phyloP scores from a whole-genome alignment of 2,797 vertebrate species.

The Eulemur rubriventer region DNA sequence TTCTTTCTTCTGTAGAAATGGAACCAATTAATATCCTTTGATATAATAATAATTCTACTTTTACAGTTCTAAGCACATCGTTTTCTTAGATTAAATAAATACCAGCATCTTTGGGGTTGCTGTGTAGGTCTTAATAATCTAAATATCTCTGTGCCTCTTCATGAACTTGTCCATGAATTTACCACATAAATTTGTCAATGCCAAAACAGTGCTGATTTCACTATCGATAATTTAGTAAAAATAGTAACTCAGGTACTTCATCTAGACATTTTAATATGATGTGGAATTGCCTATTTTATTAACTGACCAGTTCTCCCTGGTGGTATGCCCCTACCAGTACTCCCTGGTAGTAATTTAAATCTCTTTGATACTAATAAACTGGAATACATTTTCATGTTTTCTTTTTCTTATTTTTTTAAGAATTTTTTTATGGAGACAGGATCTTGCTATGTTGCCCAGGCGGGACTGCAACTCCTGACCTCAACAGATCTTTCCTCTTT shows the following conservation, averaged over 20 bases:
- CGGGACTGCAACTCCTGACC: not conserved
- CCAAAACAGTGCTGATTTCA: not conserved
- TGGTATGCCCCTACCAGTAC: not conserved
- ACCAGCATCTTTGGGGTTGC: not conserved
- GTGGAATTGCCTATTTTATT: not conserved
- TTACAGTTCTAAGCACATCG: not conserved
- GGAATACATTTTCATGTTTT: not conserved
- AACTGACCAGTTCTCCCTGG: not conserved
- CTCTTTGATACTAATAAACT: not conserved
- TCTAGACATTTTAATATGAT: not conserved
- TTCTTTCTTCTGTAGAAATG: not conserved
- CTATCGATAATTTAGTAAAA: not conserved
- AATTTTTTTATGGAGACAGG: not conserved
- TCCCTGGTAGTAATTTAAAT: not conserved
- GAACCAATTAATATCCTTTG: not conserved
- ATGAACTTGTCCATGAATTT: not conserved
- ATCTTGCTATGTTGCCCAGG: not conserved
- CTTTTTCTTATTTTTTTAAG: not conserved
- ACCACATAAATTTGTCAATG: not conserved
- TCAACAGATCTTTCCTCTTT: too few relatives aligned
- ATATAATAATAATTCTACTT: constrained; percentile 15
- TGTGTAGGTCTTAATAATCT: not conserved
- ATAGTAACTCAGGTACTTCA: not conserved
- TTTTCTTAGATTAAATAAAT: constrained; percentile 32
- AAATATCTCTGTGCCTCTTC: not conserved